A percentile compares a stretch with the other conserved stretches of the same genome.
These are phyloP conservation scores for Colius striatus DNA, from an alignment of 2,113 vertebrate species.

Conservation along the genomic window DNA sequence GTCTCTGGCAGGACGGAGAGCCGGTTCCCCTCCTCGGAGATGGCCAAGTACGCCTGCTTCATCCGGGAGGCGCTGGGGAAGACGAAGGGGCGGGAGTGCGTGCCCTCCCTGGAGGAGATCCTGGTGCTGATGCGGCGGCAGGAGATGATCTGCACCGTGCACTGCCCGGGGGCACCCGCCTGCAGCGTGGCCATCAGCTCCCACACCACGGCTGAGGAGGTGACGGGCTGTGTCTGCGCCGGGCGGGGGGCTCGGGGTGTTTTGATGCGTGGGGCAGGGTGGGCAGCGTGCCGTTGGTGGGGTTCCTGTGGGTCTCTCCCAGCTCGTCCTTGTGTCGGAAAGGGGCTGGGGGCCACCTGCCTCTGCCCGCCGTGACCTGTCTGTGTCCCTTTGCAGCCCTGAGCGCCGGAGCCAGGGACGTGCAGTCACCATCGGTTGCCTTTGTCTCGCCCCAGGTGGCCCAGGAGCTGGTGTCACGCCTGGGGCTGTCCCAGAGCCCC, in stretches of 20 bases:
- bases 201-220: conserved; percentile 93
- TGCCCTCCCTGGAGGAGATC: conserved; percentile 95
- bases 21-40: conserved; percentile 84
- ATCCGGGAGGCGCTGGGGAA: conserved; percentile 88
- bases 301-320: neutral
- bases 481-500: conserved; percentile 88
- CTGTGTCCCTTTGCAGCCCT: conserved; percentile 59
- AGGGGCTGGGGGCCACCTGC: neutral
- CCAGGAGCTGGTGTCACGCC: conserved; percentile 85
- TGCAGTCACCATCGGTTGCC: conserved; percentile 41
- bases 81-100: conserved; percentile 87
- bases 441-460: conserved; percentile 82
- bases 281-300: neutral
- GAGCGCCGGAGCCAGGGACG: conserved; percentile 32
- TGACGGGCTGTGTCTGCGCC: neutral
- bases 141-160: conserved; percentile 87
- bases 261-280: rapidly evolving
- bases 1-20: conserved; percentile 82
- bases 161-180: conserved; percentile 86
- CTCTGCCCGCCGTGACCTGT: neutral
- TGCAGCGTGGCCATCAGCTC: conserved; percentile 92
- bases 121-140: conserved; percentile 87
- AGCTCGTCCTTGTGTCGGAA: neutral
- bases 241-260: rapidly evolving
- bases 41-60: conserved; percentile 91